phyloP scores from a whole-genome alignment of 2,113 vertebrate genomes.

The Halichoeres trimaculatus region DNA sequence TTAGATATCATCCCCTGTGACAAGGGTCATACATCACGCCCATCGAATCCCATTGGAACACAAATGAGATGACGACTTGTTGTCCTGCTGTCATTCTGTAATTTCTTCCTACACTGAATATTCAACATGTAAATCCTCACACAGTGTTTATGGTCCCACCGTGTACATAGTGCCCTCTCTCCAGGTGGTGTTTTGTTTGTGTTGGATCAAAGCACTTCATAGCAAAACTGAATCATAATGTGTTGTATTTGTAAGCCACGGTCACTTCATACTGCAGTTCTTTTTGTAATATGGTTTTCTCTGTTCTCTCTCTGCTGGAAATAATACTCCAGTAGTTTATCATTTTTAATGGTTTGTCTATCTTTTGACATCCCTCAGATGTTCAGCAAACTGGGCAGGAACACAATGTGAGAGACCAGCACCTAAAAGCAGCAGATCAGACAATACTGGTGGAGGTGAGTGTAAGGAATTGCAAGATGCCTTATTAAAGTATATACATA shows the following conservation, averaged over 20 bases:
- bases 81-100: slow-evolving; percentile 57
- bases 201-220: slow-evolving; percentile 62
- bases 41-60: slow-evolving; percentile 68
- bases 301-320: slow-evolving; percentile 3
- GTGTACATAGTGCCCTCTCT: slow-evolving; percentile 49
- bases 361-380: slow-evolving; percentile 87
- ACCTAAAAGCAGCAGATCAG: slow-evolving; percentile 98
- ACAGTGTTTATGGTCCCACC: slow-evolving; percentile 35
- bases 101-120: slow-evolving; percentile 48
- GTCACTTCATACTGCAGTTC: slow-evolving; percentile 47
- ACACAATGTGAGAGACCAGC: slow-evolving; percentile 98
- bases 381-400: slow-evolving; percentile 97
- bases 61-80: slow-evolving; percentile 69
- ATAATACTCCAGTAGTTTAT: slow-evolving; percentile 5
- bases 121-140: slow-evolving; percentile 59
- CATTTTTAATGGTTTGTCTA: slow-evolving; percentile 31
- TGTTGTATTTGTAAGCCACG: slow-evolving; percentile 54
- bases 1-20: slow-evolving; percentile 72
- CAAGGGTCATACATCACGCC: slow-evolving; percentile 75
- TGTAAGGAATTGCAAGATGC: slow-evolving; percentile 39
- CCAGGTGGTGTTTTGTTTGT: slow-evolving; percentile 67
- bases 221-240: slow-evolving; percentile 54
- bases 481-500: not conserved
- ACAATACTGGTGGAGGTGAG: slow-evolving; percentile 95
- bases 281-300: slow-evolving; percentile 43